Percentiles rank a stretch among this genome's conserved stretches.
Conservation (phyloP, 2,797 vertebrate species). For the Petrocephalus schoutedeni region DNA sequence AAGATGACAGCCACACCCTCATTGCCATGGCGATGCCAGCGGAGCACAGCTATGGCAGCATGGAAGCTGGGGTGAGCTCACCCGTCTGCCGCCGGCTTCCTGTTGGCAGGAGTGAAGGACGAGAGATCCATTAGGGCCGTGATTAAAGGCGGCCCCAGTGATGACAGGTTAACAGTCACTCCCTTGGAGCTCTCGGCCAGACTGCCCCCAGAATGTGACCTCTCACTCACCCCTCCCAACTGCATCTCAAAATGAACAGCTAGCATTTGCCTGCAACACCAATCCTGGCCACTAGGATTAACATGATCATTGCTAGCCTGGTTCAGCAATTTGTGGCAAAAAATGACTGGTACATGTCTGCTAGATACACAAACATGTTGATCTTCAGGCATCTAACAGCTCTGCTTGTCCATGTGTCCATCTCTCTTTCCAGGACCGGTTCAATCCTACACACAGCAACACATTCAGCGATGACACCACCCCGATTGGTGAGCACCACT, state of each 20-base stretch:
- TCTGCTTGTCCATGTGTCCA: not conserved
- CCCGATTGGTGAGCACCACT: conserved; percentile 11
- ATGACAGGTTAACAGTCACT: not conserved
- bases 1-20: conserved; percentile 51
- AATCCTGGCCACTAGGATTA: not conserved
- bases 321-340: not conserved
- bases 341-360: not conserved
- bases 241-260: not conserved
- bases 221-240: not conserved
- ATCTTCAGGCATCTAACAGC: not conserved
- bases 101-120: conserved; percentile 43
- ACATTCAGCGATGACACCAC: conserved; percentile 24
- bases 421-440: conserved; percentile 12
- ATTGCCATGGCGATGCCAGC: conserved; percentile 46
- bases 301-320: not conserved
- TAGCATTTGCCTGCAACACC: not conserved
- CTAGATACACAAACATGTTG: not conserved
- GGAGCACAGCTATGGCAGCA: conserved; percentile 54
- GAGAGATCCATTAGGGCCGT: conserved; percentile 1
- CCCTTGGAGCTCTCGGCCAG: not conserved
- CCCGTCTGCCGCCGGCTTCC: not conserved
- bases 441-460: conserved; percentile 14
- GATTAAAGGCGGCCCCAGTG: conserved; percentile 14
- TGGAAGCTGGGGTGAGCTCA: conserved; percentile 34
- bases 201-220: not conserved